phyloP scores from a whole-genome alignment of 2,888 invertebrate genomes.

The Petrophora chlorosata region DNA sequence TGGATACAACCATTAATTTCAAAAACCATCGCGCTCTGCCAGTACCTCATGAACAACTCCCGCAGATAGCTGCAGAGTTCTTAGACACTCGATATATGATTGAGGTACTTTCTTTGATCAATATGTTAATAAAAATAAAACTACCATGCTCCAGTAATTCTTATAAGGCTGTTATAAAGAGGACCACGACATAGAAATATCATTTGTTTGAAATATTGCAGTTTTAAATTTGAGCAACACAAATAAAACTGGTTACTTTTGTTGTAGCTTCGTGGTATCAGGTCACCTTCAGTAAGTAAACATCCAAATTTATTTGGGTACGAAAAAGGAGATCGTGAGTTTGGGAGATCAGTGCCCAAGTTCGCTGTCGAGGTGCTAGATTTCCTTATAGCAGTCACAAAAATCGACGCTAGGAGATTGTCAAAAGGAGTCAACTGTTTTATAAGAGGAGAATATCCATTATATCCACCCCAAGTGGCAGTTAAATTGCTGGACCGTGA shows the following conservation, averaged over 20 bases:
- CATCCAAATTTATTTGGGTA: slow-evolving; percentile 57
- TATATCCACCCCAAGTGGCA: slow-evolving; percentile 55
- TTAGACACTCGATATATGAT: slow-evolving; percentile 55
- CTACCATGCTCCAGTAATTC: too few species aligned
- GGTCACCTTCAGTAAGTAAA: slow-evolving; percentile 15
- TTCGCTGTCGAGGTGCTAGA: slow-evolving; percentile 45
- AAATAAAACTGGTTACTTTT: too few species aligned
- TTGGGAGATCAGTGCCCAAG: slow-evolving; percentile 37
- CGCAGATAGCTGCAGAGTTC: slow-evolving; percentile 46
- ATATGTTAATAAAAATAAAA: too few species aligned
- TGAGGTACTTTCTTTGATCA: slow-evolving; percentile 47
- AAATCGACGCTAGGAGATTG: slow-evolving; percentile 58
- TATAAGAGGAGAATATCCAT: slow-evolving; percentile 61
- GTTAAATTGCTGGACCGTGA: slow-evolving; percentile 46
- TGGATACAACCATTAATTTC: slow-evolving; percentile 43
- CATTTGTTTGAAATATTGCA: too few species aligned
- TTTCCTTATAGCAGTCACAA: slow-evolving; percentile 62
- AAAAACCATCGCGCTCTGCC: slow-evolving; percentile 58
- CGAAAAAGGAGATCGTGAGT: slow-evolving; percentile 53
- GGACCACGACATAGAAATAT: too few species aligned
- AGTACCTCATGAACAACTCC: slow-evolving; percentile 38
- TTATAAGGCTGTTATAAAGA: too few species aligned
- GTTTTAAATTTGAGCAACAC: too few species aligned
- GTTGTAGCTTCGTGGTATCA: slow-evolving; percentile 57
- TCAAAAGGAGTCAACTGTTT: slow-evolving; percentile 53